These are phyloP conservation scores for Hypselothyrea guttata DNA, from an alignment of 2,888 invertebrate species.

Conservation along the genomic window DNA sequence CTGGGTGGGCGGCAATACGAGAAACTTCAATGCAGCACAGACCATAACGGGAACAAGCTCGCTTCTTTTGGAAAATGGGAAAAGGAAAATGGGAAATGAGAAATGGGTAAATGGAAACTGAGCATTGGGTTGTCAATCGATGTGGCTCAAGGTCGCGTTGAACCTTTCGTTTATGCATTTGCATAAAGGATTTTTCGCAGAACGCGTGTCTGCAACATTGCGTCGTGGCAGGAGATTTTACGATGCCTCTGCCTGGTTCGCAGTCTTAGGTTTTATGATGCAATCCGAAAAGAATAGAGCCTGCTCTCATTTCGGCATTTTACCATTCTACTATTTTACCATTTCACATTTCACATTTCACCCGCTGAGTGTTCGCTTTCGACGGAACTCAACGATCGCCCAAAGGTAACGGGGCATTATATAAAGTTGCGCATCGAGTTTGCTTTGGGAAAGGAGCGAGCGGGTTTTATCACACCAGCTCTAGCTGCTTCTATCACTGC, in stretches of 20 bases:
- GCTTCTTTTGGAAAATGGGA: background rate
- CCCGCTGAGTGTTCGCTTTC: conserved; percentile 57
- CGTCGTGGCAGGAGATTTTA: conserved; percentile 49
- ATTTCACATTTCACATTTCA: conserved; percentile 34
- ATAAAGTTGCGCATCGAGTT: conserved; percentile 54
- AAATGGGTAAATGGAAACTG: conserved; percentile 2
- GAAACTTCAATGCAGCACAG: background rate
- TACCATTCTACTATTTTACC: conserved; percentile 17
- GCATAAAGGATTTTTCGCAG: conserved; percentile 65
- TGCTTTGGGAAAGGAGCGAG: conserved; percentile 39
- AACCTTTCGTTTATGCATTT: conserved; percentile 52
- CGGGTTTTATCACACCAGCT: conserved; percentile 40
- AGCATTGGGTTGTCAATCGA: conserved; percentile 29
- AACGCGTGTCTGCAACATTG: conserved; percentile 57
- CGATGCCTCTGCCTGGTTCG: conserved; percentile 27
- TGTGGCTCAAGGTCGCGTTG: conserved; percentile 39
- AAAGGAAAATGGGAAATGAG: conserved; percentile 1
- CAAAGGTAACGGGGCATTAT: conserved; percentile 47
- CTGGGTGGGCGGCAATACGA: conserved; percentile 11
- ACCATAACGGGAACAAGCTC: background rate
- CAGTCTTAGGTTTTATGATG: conserved; percentile 59
- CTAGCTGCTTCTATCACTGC: background rate
- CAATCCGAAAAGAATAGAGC: conserved; percentile 48
- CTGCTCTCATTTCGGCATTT: background rate
- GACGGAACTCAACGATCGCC: conserved; percentile 35